Evolutionary conservation across 2,113 vertebrate species (phyloP), one percentile per base, ranked within the genome.

Genomic region (Equus quagga): DNA sequence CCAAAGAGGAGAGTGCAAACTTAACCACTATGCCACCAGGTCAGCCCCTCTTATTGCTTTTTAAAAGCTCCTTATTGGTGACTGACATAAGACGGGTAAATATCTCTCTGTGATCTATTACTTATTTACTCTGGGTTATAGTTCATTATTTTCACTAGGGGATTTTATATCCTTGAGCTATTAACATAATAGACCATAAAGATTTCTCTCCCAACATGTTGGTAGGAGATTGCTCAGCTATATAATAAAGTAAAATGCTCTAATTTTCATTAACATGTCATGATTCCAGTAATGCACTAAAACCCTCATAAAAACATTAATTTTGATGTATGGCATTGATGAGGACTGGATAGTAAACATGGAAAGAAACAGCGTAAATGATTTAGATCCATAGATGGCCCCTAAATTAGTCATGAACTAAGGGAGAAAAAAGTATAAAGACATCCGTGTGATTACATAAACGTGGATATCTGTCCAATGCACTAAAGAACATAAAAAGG

Each of bases 391-490:
- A 62, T 46, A 44, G 8, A 69, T 84, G 14, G 4, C 13, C 70
- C 82, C 70, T 87, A 75, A 97, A 83, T 93, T 90, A 93, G 31
- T 76, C 65, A 82, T 49, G 17, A 96, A 73, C 9, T 64, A 76
- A 89, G 33, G 18, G 41, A n/a, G 46, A 44, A 76, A 60, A 33
- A 12, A 1, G 3, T 26, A 46, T 82, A 58, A 76, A 82, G 36
- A 58, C 7, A 58, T 76, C 19, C 79, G 1, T 75, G n/a, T 67
- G 33, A 65, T 89, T 73, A 92, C 89, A 44, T 51, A 94, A 76
- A 54, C 58, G 65, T 58, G 36, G 17, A 75, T 83, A 8, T n/a
- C 49, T 83, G 9, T 70, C 54, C 8, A 67, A 41, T 80, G 7
- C 75, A 76, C 28, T 58, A 72, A 73, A 70, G 23, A 6, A 33